Percentiles rank a stretch among this genome's conserved stretches.
phyloP scores from a whole-genome alignment of 2,888 invertebrate species.

The Cataglyphis altisquamis region DNA sequence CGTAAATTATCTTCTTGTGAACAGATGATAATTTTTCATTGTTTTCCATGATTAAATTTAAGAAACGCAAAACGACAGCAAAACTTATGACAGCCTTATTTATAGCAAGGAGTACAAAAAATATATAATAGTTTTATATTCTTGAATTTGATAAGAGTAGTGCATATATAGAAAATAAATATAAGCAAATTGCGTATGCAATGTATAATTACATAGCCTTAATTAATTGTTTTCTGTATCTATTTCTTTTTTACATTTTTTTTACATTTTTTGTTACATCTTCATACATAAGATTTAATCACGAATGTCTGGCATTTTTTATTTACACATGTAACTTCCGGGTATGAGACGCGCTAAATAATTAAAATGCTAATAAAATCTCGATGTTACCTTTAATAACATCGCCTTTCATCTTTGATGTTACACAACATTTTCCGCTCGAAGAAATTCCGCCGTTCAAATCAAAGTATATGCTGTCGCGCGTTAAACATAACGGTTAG shows the following conservation, averaged over 20 bases:
- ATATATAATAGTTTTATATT: neutral
- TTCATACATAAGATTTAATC: neutral
- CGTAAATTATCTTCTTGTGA: neutral
- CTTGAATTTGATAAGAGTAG: neutral
- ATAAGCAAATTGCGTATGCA: neutral
- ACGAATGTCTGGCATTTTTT: neutral
- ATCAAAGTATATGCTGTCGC: conserved; percentile 3
- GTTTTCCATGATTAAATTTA: neutral
- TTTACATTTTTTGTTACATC: conserved; percentile 8
- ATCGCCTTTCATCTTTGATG: neutral
- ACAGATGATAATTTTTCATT: neutral
- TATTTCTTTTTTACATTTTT: neutral
- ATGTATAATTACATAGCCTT: neutral
- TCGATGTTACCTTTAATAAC: conserved; percentile 22
- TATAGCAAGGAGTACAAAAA: neutral
- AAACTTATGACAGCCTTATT: neutral
- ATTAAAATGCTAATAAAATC: conserved; percentile 11
- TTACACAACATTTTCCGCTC: neutral
- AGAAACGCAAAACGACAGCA: neutral
- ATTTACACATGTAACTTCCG: neutral
- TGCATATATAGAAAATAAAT: neutral
- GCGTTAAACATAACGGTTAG: conserved; percentile 22
- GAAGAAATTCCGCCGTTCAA: neutral
- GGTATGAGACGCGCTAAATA: neutral
- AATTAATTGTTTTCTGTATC: neutral